phyloP scores from a whole-genome alignment of 2,797 vertebrate genomes.

The Chromis chromis region DNA sequence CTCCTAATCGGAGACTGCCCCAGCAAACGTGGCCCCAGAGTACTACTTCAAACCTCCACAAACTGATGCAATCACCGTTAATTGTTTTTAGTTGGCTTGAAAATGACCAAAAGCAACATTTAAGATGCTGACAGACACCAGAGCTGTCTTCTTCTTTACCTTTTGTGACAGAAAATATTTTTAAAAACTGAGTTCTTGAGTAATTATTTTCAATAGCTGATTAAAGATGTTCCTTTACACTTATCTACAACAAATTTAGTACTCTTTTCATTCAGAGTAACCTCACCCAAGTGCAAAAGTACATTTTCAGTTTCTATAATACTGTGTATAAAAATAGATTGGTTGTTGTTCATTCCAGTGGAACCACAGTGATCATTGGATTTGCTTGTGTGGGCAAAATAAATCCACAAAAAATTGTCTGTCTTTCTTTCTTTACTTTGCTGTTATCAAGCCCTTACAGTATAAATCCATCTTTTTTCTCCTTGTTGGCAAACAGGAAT shows the following conservation, averaged over 20 bases:
- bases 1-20: constrained; percentile 75
- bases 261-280: not conserved
- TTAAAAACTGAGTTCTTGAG: not conserved
- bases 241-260: not conserved
- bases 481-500: no score
- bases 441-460: no score
- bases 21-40: constrained; percentile 62
- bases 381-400: no score
- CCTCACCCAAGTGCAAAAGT: not conserved
- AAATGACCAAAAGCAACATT: constrained; percentile 70
- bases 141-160: constrained; percentile 6
- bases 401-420: no score
- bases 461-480: no score
- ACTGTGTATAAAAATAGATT: not conserved
- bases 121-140: constrained; percentile 32
- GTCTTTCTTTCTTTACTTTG: no score
- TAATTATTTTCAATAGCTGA: not conserved
- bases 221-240: not conserved
- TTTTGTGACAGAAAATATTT: not conserved
- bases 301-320: not conserved
- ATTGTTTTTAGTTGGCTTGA: constrained; percentile 70
- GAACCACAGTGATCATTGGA: no score
- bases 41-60: constrained; percentile 53
- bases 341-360: no score
- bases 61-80: constrained; percentile 62